Conservation (phyloP, 2,888 invertebrate species). For the Choristoneura rosaceana region DNA sequence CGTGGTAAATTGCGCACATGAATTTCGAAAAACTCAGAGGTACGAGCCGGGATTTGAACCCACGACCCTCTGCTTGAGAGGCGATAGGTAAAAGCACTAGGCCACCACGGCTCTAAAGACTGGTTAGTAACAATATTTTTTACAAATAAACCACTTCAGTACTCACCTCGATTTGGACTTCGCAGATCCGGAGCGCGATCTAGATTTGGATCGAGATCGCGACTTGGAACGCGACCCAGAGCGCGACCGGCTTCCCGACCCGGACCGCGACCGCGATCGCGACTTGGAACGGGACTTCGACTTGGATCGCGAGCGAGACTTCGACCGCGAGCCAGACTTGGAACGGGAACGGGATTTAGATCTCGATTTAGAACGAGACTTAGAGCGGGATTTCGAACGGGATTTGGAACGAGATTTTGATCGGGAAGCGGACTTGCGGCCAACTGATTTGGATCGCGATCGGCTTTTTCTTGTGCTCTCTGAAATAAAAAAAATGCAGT, state of each 20-base stretch:
- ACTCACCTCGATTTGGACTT: slow-evolving; percentile 40
- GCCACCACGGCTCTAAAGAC: no score
- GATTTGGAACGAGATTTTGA: slow-evolving; percentile 56
- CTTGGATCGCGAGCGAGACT: slow-evolving; percentile 53
- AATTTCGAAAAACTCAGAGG: no score
- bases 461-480: slow-evolving; percentile 46
- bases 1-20: no score
- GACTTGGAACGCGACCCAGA: slow-evolving; percentile 50
- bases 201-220: slow-evolving; percentile 55
- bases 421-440: slow-evolving; percentile 56
- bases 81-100: no score
- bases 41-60: no score
- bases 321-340: slow-evolving; percentile 58
- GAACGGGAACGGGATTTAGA: slow-evolving; percentile 52
- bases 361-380: slow-evolving; percentile 46
- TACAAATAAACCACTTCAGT: background rate
- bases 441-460: slow-evolving; percentile 54
- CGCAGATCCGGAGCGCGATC: slow-evolving; percentile 53
- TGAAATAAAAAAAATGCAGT: slow-evolving; percentile 17
- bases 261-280: slow-evolving; percentile 50
- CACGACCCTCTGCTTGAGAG: no score
- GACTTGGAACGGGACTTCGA: slow-evolving; percentile 48
- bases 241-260: slow-evolving; percentile 47
- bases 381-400: slow-evolving; percentile 44
- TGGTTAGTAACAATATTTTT: no score